Evolutionary conservation across 2,797 vertebrate species (phyloP), one percentile per base, ranked within the genome.

Genomic region (Aythya fuligula): DNA sequence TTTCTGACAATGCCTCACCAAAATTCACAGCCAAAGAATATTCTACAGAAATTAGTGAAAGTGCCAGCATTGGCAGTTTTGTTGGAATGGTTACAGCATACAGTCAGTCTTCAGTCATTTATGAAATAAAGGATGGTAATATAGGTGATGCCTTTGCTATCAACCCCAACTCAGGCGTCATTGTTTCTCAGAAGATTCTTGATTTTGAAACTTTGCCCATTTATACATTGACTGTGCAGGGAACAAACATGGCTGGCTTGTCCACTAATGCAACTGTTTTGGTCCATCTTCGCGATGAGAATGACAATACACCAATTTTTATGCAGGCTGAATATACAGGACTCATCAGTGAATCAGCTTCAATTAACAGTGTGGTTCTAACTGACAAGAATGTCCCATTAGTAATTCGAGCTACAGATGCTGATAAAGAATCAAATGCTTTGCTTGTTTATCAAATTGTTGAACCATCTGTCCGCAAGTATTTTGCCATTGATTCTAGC

Each of bases 401-500:
- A 86, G 99, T 99, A 87, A 98, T 99, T 82, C 98, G 98, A 85
- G 99, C 99, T 71, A 96, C 98, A 30, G 99, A 99, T 95, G 98
- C 97, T 11, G 99, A 99, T 95, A 98, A 96, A 83, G 99, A 99
- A 92, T 98, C 98, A 77, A 99, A 99, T 89, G 98, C 99, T 79
- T 98, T 99, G 97, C 99, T 99, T 58, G 98, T 99, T 86, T 99
- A 99, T 98, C 98, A 99, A 93, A 99, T 99, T 25, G 99, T 99
- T 3, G 99, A 99, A 86, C 99, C 99, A 11, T 99, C 98, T 96
- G 98, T 98, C 70, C 99, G 98, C 89, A 99, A 98, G 82, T 99
- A 99, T 93, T 99, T 99, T 91, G 98, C 99, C 73, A 99, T 99
- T 53, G 99, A 99, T 95, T 98, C 99, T 2, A 99, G 98, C 97